These are phyloP conservation scores for Diploscapter pachys DNA, from an alignment of 1,140 invertebrate genomes.

Conservation along the genomic window DNA sequence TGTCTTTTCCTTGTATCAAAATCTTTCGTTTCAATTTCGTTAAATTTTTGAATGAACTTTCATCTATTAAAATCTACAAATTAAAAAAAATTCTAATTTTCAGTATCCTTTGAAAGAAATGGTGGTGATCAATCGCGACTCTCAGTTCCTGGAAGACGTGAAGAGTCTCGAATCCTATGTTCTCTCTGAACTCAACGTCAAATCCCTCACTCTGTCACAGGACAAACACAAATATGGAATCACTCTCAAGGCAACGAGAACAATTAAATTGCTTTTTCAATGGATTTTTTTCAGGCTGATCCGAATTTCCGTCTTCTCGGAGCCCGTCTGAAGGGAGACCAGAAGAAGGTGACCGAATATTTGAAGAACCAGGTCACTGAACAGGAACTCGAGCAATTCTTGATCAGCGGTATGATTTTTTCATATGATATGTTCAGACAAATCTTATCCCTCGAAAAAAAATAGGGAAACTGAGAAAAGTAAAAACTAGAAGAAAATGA, in stretches of 20 bases:
- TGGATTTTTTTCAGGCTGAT: constrained; percentile 68
- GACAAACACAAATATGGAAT: constrained; percentile 92
- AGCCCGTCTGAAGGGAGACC: constrained; percentile 78
- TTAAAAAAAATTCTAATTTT: constrained; percentile 25
- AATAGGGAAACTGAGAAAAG: neutral
- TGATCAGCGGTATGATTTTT: constrained; percentile 70
- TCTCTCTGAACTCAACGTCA: constrained; percentile 81
- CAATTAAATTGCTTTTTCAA: neutral
- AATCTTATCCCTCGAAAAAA: too few relatives aligned
- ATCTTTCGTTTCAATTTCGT: too few relatives aligned
- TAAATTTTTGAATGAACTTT: too few relatives aligned
- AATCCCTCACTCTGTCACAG: constrained; percentile 77
- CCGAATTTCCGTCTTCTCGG: constrained; percentile 86
- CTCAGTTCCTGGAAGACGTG: constrained; percentile 75
- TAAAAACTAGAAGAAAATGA: neutral
- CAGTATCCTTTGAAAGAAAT: constrained; percentile 90
- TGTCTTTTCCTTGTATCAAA: too few relatives aligned
- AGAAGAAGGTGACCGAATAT: constrained; percentile 78
- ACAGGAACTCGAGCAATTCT: constrained; percentile 74
- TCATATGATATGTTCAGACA: constrained; percentile 22
- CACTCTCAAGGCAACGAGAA: constrained; percentile 66
- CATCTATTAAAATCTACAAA: too few relatives aligned
- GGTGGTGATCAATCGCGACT: constrained; percentile 84
- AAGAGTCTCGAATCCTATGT: constrained; percentile 79
- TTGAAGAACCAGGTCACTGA: constrained; percentile 77